Evolutionary conservation across 1,140 invertebrate species (phyloP), one percentile per base, ranked within the genome.

Genomic region (Papilio machaon): DNA sequence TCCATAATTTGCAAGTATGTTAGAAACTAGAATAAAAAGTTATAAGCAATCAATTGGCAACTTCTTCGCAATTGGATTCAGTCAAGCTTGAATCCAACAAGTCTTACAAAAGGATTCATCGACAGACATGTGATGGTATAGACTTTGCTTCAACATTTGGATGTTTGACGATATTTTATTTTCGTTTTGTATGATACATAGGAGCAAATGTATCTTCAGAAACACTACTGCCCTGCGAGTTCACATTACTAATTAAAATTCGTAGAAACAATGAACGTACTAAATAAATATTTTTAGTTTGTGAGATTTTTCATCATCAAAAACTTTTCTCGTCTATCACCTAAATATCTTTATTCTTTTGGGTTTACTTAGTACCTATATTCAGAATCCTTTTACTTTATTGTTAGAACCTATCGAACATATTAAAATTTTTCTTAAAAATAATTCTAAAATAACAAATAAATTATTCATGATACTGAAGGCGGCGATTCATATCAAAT

Each of bases 401-500:
- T 30, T 30, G 23, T 2, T 30, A 30, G 23, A 30, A 30, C 23
- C 23, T 30, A 30, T 30, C 23, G 2, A 30, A 30, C 0, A 2
- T 30, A 30, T 30, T 30, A 30, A 30, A 30, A 30, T 30, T 30
- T 1, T 30, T 30, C 23, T 30, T 30, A 1, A 30, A 30, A 30
- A 30, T 30, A 30, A 30, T 30, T 54, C n/a, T 67, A 67, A 23
- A 13, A 7, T 43, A 2, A 43, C 38, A 43, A 70, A 70, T 70
- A 35, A 70, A 70, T 35, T 70, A 70, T 70, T 70, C 64, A 70
- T 70, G 17, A 70, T 38, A 70, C 5, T 38, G 64, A 70, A 70
- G 30, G 30, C 64, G 64, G 23, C 64, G 64, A 70, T 76, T 76
- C 46, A 54, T 76, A 47, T 52, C 74, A 47, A 76, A 76, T 76